phyloP scores from a whole-genome alignment of 2,888 invertebrate species.

The Lycophotia porphyrea region DNA sequence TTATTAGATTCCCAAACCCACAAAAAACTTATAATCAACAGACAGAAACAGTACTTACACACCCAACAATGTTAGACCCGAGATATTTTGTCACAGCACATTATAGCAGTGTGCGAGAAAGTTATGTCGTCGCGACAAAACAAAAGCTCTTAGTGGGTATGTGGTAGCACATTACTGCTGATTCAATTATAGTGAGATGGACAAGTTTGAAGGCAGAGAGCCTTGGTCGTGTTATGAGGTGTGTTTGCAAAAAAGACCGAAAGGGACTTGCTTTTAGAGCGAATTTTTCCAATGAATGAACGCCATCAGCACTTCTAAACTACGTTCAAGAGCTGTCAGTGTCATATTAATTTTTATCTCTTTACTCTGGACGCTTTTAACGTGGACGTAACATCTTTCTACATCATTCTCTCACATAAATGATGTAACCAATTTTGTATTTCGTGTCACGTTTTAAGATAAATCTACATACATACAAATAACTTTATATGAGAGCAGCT shows the following conservation, averaged over 20 bases:
- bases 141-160: constrained; percentile 40
- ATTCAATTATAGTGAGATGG: constrained; percentile 34
- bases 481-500: not conserved
- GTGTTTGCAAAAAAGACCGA: not conserved
- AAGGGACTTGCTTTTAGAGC: not conserved
- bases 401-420: not conserved
- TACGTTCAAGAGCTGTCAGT: not conserved
- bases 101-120: constrained; percentile 8
- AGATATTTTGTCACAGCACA: constrained; percentile 23
- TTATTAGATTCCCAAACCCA: constrained; percentile 8
- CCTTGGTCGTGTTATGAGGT: not conserved
- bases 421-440: not conserved
- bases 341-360: not conserved
- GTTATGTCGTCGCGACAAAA: constrained; percentile 22
- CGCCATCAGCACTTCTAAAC: not conserved
- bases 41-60: not conserved
- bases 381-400: not conserved
- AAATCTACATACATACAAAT: not conserved
- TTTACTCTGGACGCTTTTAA: not conserved
- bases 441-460: not conserved
- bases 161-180: constrained; percentile 18
- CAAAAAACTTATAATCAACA: constrained; percentile 19
- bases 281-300: not conserved
- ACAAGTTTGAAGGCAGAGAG: constrained; percentile 25
- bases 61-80: not conserved